Base-by-base conservation (phyloP, 1,140 invertebrate genomes). In the Pseudomyrmex concolor region DNA sequence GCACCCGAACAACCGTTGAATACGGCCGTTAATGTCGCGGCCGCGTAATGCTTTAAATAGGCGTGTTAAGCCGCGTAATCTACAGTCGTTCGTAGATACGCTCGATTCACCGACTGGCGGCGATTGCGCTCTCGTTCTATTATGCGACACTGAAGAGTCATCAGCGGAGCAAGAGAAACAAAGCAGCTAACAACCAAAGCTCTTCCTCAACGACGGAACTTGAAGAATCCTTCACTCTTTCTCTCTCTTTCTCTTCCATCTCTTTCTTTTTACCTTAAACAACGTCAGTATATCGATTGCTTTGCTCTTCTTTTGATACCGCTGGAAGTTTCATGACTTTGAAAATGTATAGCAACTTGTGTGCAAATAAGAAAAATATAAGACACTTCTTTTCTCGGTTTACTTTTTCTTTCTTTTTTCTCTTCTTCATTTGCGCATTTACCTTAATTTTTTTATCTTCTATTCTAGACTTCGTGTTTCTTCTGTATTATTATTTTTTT, bases 11-110 rank as follows among this genome's bases (percentile, higher is more conserved):
- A 82, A 43, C 59, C 67, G 57, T 45, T 51, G 54, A 80, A 73
- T 48, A 72, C 67, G 62, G 4, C 19, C 19, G 51, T 62, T 34
- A 78, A 67, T 84, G 55, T 84, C 82, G 54, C 60, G 50, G 50
- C 4, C 63, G 48, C 72, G 34, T 83, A 67, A 59, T 43, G 60
- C 55, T 71, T 63, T 62, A 71, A 84, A 84, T 63, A 62, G 76
- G 54, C 19, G 25, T 48, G 59, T 80, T 73, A 84, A 81, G 50
- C 48, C 34, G 19, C 22, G 13, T 70, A 57, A 84, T 80, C 48
- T 71, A 48, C 50, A 57, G 12, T 45, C n/a, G 13, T 71, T 70
- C 45, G 55, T 12, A 77, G 54, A 77, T 84, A 25, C 62, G 19
- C 9, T 19, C 22, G 43, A 59, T 76, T 51, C 45, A 13, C 34